Base-by-base conservation (phyloP, 1,140 invertebrate species). In the Pteromalus puparum region DNA sequence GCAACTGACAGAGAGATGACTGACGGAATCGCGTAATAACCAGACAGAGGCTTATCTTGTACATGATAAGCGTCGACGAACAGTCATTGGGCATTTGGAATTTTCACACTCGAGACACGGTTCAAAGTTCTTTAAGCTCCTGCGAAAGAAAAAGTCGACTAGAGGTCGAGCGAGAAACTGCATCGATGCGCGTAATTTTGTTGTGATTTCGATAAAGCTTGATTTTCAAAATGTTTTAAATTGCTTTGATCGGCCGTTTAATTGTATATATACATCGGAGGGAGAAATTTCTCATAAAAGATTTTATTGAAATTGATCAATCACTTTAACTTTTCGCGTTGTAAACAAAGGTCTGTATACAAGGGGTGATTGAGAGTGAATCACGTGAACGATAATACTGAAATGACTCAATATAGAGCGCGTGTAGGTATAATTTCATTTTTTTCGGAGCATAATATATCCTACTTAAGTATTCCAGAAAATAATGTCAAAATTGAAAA, bases 11-110 rank as follows among this genome's bases (percentile, higher is more conserved):
- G 77, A 5, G 77, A 5, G 12, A n/a, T 46, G 18, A 30, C 46
- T 81, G 42, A 68, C 67, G 6, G 38, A 28, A 70, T 78, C 74
- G 28, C 67, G 82, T 83, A 83, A 78, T 83, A 83, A 53, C 75
- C 65, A 83, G 82, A 83, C 82, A 18, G 9, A 18, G 9, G 77
- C 42, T 83, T 83, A 83, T 83, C 74, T 7, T 1, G 2, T 26
- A 78, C 6, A 9, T 46, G 65, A 83, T 77, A 77, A 76, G 26
- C 5, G n/a, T 18, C 24, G 65, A 15, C 67, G 67, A n/a, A n/a
- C 6, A 78, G 24, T 34, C 61, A 12, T 68, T 21, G 38, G 12
- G 18, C 7, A 48, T 30, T 77, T 28, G 34, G n/a, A 34, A 76
- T 83, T 78, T 34, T 68, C 21, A 28, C 61, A 30, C 24, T 70